phyloP scores from a whole-genome alignment of 2,113 vertebrate species.

The Ochotona curzoniae region DNA sequence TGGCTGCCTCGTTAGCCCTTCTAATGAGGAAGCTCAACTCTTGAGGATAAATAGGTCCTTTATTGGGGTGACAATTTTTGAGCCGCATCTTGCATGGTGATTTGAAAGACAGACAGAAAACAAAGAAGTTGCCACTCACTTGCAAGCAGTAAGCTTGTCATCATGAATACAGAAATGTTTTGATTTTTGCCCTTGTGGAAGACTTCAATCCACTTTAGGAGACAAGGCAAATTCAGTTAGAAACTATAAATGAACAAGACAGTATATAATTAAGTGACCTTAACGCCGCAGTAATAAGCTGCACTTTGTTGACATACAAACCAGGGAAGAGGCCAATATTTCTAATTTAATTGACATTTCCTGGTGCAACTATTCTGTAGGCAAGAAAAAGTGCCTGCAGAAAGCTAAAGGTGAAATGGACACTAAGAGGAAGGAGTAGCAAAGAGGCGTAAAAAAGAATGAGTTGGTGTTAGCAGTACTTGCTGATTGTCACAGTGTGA shows the following conservation, averaged over 20 bases:
- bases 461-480: not conserved
- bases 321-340: not conserved
- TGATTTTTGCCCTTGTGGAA: constrained; percentile 10
- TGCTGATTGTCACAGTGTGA: not conserved
- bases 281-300: constrained; percentile 16
- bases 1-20: not conserved
- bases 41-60: not conserved
- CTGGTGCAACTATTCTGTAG: not conserved
- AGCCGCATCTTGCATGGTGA: not conserved
- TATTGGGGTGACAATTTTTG: not conserved
- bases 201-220: constrained; percentile 12
- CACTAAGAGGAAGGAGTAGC: constrained; percentile 28
- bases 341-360: constrained; percentile 41
- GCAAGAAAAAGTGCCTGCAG: not conserved
- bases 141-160: not conserved
- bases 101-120: too few relatives aligned
- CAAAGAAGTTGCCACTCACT: not conserved
- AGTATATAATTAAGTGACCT: not conserved
- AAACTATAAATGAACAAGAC: constrained; percentile 21
- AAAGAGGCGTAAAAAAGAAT: not conserved
- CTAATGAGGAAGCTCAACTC: not conserved
- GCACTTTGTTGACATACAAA: constrained; percentile 1
- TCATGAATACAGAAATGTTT: not conserved
- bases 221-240: not conserved
- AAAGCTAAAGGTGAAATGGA: constrained; percentile 26